phyloP scores from a whole-genome alignment of 2,888 invertebrate species.

The Eilema caniola region DNA sequence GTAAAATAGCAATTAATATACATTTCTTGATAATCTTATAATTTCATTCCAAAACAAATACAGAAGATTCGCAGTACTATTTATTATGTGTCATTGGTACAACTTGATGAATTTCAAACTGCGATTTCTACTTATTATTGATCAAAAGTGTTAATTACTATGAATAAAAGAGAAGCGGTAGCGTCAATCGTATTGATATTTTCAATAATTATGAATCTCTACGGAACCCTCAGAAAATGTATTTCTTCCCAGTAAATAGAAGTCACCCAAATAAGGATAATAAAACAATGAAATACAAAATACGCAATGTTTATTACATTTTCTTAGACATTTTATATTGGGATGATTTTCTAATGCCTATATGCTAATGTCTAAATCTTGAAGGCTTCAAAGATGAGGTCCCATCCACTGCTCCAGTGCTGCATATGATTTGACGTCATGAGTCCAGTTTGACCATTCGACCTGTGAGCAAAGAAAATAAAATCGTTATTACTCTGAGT shows the following conservation, averaged over 20 bases:
- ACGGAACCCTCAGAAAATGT: too few species aligned
- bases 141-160: neutral
- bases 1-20: neutral
- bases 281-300: neutral
- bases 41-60: neutral
- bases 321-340: neutral
- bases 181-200: neutral
- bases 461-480: slow-evolving; percentile 64
- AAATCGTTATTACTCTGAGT: slow-evolving; percentile 38
- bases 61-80: neutral
- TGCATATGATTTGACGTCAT: slow-evolving; percentile 56
- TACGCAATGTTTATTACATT: neutral
- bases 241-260: neutral
- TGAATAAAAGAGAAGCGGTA: neutral
- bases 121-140: neutral
- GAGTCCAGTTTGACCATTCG: slow-evolving; percentile 53
- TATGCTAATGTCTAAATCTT: neutral
- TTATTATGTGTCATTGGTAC: neutral
- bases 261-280: neutral
- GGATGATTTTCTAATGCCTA: neutral
- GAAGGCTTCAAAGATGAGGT: neutral
- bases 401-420: slow-evolving; percentile 28
- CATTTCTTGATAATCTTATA: neutral
- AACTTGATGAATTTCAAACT: neutral
- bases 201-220: neutral